phyloP scores from a whole-genome alignment of 2,888 invertebrate species.

The Dyspetes luteomarginatus region DNA sequence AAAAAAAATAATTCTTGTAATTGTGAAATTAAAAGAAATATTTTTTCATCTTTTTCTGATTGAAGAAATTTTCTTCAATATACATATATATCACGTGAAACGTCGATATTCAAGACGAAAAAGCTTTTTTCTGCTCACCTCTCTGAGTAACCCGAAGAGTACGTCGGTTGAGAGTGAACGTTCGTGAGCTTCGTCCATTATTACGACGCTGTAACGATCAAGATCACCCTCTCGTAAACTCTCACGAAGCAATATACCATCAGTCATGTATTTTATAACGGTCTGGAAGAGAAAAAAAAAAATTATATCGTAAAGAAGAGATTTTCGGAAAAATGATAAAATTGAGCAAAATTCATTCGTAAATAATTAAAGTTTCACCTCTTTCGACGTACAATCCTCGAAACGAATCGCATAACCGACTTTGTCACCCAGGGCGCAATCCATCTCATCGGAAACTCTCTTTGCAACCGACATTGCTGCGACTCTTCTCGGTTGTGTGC shows the following conservation, averaged over 20 bases:
- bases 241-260: constrained; percentile 98
- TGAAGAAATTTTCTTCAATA: too few relatives aligned
- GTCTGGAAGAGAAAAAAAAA: constrained; percentile 84
- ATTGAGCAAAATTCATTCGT: too few relatives aligned
- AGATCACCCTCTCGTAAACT: constrained; percentile 98
- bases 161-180: constrained; percentile 99
- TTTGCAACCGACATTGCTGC: constrained; percentile 99
- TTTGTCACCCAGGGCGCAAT: constrained; percentile 93
- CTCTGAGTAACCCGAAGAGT: constrained; percentile 96
- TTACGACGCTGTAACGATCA: constrained; percentile 98
- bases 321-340: constrained; percentile 14
- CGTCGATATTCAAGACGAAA: too few relatives aligned
- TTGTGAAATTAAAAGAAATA: too few relatives aligned
- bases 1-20: too few relatives aligned
- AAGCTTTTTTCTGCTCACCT: constrained; percentile 86
- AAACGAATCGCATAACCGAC: constrained; percentile 99
- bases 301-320: background rate
- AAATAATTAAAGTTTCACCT: too few relatives aligned
- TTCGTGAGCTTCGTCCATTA: constrained; percentile 99
- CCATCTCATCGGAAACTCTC: constrained; percentile 99
- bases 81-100: too few relatives aligned
- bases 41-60: too few relatives aligned
- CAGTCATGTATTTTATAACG: constrained; percentile 99
- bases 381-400: constrained; percentile 98
- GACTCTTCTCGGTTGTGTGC: constrained; percentile 97